phyloP scores from a whole-genome alignment of 2,888 invertebrate species.

The Psylliodes chrysocephalus region DNA sequence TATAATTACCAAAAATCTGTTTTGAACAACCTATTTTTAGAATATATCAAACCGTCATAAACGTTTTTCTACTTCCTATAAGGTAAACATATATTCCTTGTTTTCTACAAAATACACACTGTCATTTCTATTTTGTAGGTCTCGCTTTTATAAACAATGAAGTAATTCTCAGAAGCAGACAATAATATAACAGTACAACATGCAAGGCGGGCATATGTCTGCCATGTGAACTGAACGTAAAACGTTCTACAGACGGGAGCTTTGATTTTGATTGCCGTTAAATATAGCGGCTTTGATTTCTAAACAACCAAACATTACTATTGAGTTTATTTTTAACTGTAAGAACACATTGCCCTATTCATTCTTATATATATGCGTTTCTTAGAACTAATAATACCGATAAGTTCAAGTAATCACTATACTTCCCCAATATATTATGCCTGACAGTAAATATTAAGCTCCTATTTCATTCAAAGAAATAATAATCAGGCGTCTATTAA shows the following conservation, averaged over 20 bases:
- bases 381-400: too few relatives aligned
- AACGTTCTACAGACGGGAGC: constrained; percentile 9
- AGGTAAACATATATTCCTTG: background rate
- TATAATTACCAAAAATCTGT: too few relatives aligned
- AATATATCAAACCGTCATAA: too few relatives aligned
- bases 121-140: constrained; percentile 20
- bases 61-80: background rate
- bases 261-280: constrained; percentile 20
- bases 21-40: too few relatives aligned
- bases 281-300: constrained; percentile 25
- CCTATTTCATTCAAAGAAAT: too few relatives aligned
- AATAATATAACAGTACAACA: constrained; percentile 22
- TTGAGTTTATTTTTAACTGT: constrained; percentile 10
- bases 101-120: background rate
- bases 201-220: constrained; percentile 28
- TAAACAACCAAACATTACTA: constrained; percentile 19
- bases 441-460: too few relatives aligned
- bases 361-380: background rate
- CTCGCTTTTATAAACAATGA: constrained; percentile 25
- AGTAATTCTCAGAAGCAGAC: constrained; percentile 28
- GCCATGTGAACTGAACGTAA: constrained; percentile 33
- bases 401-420: too few relatives aligned
- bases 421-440: too few relatives aligned
- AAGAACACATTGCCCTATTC: constrained; percentile 15
- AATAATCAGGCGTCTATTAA: too few relatives aligned